Conservation (phyloP, 2,888 invertebrate species). For the Sinotaia quadrata region DNA sequence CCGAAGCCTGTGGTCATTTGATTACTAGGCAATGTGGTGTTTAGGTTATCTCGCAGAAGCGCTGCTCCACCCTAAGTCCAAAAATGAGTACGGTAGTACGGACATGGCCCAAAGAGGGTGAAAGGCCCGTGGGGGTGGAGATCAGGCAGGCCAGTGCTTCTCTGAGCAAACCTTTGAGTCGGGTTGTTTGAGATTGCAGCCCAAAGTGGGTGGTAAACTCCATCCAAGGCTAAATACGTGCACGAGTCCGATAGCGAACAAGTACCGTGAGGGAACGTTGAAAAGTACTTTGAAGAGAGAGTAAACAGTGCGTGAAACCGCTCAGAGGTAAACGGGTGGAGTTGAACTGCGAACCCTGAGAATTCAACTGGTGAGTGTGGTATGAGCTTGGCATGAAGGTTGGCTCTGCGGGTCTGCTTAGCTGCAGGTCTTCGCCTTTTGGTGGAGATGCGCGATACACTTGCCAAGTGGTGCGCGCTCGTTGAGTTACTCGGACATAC, state of each 20-base stretch:
- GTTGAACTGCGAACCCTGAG: conserved; percentile 53
- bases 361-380: conserved; percentile 1
- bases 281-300: conserved; percentile 80
- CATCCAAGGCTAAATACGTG: conserved; percentile 77
- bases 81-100: conserved; percentile 61
- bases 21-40: conserved; percentile 78
- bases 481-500: neutral
- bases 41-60: conserved; percentile 72
- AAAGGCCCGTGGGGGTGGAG: conserved; percentile 72
- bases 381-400: too few relatives aligned
- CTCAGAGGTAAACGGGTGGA: conserved; percentile 73
- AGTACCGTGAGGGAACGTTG: conserved; percentile 81
- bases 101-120: conserved; percentile 72
- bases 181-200: conserved; percentile 79
- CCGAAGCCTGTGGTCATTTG: conserved; percentile 75
- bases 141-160: too few relatives aligned
- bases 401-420: neutral
- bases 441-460: too few relatives aligned
- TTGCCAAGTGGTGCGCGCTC: neutral
- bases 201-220: conserved; percentile 78
- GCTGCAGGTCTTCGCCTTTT: too few relatives aligned
- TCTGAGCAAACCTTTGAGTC: conserved; percentile 65
- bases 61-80: conserved; percentile 52
- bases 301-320: conserved; percentile 77
- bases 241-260: conserved; percentile 80